Evolutionary conservation across 1,140 invertebrate species (phyloP).

Genomic region (Drosophila sproati): DNA sequence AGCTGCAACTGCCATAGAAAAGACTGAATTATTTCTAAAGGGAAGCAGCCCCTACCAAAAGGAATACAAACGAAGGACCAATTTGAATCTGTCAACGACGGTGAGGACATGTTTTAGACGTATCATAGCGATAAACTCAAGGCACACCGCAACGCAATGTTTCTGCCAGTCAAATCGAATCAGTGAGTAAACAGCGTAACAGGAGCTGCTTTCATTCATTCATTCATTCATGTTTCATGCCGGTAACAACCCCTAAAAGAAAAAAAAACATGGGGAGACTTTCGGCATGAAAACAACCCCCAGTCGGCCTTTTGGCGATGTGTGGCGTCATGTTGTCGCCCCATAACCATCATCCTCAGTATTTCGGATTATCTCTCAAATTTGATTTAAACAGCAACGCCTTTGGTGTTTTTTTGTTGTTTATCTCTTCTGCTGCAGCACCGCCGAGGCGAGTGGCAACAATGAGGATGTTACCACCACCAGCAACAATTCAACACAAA

Average conservation of each 20-base stretch:
- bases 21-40: slow-evolving; percentile 61
- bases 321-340: slow-evolving; percentile 69
- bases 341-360: slow-evolving; percentile 25
- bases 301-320: slow-evolving; percentile 5
- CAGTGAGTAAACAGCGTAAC: slow-evolving; percentile 69
- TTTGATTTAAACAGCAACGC: slow-evolving; percentile 28
- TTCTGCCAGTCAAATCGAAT: slow-evolving; percentile 83
- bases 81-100: slow-evolving; percentile 20
- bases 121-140: slow-evolving; percentile 43
- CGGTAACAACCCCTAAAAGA: slow-evolving; percentile 31
- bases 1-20: slow-evolving; percentile 70
- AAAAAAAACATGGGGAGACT: slow-evolving; percentile 11
- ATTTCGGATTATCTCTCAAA: slow-evolving; percentile 5
- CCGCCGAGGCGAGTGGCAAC: slow-evolving; percentile 79
- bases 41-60: slow-evolving; percentile 21
- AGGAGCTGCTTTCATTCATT: slow-evolving; percentile 12
- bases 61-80: slow-evolving; percentile 51
- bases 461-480: slow-evolving; percentile 84
- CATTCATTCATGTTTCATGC: slow-evolving; percentile 25
- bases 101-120: slow-evolving; percentile 59
- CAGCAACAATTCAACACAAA: slow-evolving; percentile 84
- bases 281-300: slow-evolving; percentile 57
- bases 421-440: slow-evolving; percentile 48
- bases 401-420: slow-evolving; percentile 7
- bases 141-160: slow-evolving; percentile 61